phyloP scores from a whole-genome alignment of 2,113 vertebrate genomes.

The Trichomycterus rosablanca region DNA sequence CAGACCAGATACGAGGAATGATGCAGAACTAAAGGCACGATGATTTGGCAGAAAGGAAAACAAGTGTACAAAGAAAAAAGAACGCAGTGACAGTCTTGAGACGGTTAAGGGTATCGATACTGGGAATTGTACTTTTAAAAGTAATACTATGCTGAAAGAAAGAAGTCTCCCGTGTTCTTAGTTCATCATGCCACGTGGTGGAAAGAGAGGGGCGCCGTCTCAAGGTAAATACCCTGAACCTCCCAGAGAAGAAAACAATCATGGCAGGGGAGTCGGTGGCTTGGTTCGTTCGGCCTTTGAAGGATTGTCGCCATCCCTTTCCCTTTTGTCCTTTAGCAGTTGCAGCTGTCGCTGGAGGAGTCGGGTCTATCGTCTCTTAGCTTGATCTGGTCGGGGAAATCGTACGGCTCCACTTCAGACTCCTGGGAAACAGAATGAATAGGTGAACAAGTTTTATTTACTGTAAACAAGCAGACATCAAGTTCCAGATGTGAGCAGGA shows the following conservation, averaged over 20 bases:
- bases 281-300: constrained; percentile 3
- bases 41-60: background rate
- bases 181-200: constrained; percentile 13
- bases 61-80: background rate
- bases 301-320: constrained; percentile 10
- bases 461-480: too few relatives aligned
- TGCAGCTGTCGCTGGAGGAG: constrained; percentile 73
- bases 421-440: constrained; percentile 59
- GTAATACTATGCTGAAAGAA: constrained; percentile 8
- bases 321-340: constrained; percentile 69
- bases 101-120: constrained; percentile 9
- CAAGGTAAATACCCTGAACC: constrained; percentile 14
- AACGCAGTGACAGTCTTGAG: constrained; percentile 29
- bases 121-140: constrained; percentile 5
- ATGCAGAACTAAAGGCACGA: constrained; percentile 34
- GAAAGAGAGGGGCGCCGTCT: constrained; percentile 18
- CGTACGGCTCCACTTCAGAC: constrained; percentile 83
- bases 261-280: background rate
- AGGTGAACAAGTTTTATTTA: too few relatives aligned
- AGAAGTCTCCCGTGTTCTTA: constrained; percentile 14
- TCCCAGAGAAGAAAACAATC: constrained; percentile 11
- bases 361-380: constrained; percentile 78
- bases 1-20: constrained; percentile 20
- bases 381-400: constrained; percentile 87
- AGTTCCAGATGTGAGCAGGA: too few relatives aligned